Evolutionary conservation across 64 coral and sea anemone species (phyloP).

Genomic region (Montipora foliosa): DNA sequence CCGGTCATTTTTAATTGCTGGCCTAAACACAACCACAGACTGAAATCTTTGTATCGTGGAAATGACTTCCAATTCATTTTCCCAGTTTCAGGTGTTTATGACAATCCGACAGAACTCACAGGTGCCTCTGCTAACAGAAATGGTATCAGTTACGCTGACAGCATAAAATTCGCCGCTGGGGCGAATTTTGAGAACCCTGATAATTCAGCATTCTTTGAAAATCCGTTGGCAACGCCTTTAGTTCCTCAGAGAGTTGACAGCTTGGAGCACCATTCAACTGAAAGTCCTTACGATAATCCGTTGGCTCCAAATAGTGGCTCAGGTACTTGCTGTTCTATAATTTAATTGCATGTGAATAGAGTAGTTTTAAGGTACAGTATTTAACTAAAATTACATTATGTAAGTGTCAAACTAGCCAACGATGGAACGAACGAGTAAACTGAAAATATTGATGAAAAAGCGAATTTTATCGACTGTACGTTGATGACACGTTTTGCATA

Average conservation of each 20-base stretch:
- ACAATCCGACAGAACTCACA: neutral
- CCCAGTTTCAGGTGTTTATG: constrained; percentile 17
- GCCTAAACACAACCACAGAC: neutral
- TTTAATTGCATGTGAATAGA: neutral
- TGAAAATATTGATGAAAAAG: no score
- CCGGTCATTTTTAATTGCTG: no score
- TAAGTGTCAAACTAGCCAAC: no score
- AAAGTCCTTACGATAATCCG: constrained; percentile 13
- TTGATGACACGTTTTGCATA: no score
- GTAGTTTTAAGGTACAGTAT: neutral
- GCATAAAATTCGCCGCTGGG: constrained; percentile 60
- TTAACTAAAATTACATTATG: no score
- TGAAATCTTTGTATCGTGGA: neutral
- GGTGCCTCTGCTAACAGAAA: constrained; percentile 8
- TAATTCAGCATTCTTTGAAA: constrained; percentile 31
- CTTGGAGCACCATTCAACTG: constrained; percentile 13
- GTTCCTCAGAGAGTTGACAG: constrained; percentile 52
- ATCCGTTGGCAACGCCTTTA: constrained; percentile 37
- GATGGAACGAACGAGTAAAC: no score
- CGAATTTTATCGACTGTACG: no score
- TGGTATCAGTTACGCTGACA: neutral
- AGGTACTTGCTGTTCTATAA: neutral
- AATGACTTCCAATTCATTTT: neutral
- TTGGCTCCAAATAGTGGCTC: neutral
- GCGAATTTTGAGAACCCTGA: constrained; percentile 40